Evolutionary conservation across 2,888 invertebrate species (phyloP), one percentile per base, ranked within the genome.

Genomic region (Lamellibrachia columna): DNA sequence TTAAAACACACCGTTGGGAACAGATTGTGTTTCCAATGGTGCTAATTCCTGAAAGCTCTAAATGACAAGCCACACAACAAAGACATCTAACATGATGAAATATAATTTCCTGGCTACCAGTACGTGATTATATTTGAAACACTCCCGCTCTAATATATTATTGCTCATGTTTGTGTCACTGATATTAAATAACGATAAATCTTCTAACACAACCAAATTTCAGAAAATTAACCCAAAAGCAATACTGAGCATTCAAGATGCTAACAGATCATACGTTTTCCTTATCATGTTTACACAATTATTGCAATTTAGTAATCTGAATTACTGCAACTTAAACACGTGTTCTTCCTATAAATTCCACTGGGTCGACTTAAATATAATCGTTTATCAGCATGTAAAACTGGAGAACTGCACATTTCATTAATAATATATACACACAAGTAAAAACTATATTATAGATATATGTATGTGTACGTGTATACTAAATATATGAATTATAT

Each of bases 401-500:
- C 15, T 91, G 28, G 91, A 28, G 91, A 91, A 91, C 22, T 91
- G 22, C 40, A 91, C 91, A 91, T 91, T 91, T 91, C 22, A 22
- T 91, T 91, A 28, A 28, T 28, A 91, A 91, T 91, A 91, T n/a
- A 91, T 91, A 91, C 40, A 91, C 91, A 91, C 91, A 91, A 90
- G 2, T 53, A 91, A 53, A 15, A n/a, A 53, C 11, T 28, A 53
- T 53, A 91, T n/a, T 22, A 91, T 91, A 15, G 28, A 91, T 91
- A 91, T 91, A 15, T 28, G 4, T 15, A 28, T 91, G 2, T 91
- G 91, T 15, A 28, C n/a, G 1, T 91, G 6, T 9, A 91, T n/a
- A 91, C 91, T 52, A 91, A n/a, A 91, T 91, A 91, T 40, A 91
- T 28, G 91, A 91, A 91, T 91, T 91, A 91, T 91, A 91, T 91